Evolutionary conservation across 1,140 invertebrate species (phyloP).

Genomic region (Cherax quadricarinatus): DNA sequence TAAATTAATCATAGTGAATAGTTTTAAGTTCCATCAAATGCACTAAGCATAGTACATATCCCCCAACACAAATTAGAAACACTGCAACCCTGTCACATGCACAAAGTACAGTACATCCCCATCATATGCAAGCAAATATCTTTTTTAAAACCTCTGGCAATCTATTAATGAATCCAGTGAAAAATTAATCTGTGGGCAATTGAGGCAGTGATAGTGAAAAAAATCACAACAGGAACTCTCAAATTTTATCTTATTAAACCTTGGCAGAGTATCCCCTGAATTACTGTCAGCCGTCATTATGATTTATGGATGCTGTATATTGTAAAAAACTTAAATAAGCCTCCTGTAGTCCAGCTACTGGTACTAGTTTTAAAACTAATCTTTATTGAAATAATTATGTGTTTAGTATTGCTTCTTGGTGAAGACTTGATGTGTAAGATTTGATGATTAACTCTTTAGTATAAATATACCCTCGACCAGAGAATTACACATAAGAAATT

Average conservation of each 20-base stretch:
- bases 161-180: neutral
- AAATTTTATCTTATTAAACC: neutral
- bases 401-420: neutral
- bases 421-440: neutral
- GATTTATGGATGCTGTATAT: neutral
- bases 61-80: too few species aligned
- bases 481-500: neutral
- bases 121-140: too few species aligned
- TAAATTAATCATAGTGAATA: too few species aligned
- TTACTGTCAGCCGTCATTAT: neutral
- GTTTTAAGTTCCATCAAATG: too few species aligned
- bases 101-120: too few species aligned
- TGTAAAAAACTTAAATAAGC: neutral
- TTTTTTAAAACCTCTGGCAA: too few species aligned
- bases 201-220: too few species aligned
- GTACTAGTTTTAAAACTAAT: neutral
- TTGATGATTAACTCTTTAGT: neutral
- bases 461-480: neutral
- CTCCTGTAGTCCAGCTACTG: neutral
- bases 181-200: too few species aligned
- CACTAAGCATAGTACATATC: too few species aligned
- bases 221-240: too few species aligned
- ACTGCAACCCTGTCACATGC: too few species aligned
- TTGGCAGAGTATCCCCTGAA: neutral
- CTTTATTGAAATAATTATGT: neutral